phyloP scores from a whole-genome alignment of 2,797 vertebrate species.

The Muscicapa striata region DNA sequence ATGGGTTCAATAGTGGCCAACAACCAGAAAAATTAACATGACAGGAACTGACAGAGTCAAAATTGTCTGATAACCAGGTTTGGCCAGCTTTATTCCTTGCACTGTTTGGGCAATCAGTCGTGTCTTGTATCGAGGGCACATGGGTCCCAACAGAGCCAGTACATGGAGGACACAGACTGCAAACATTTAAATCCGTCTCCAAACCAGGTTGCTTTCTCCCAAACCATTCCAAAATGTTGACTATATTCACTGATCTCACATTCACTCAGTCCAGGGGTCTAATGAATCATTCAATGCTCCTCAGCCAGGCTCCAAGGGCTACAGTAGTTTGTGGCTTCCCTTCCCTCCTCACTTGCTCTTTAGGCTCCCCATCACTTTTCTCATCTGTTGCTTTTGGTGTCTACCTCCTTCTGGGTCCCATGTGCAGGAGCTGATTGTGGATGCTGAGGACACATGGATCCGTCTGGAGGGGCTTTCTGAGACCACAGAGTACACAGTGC shows the following conservation, averaged over 20 bases:
- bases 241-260: accelerated
- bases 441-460: constrained; percentile 97
- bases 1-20: neutral
- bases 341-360: constrained; percentile 23
- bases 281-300: neutral
- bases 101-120: neutral
- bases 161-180: neutral
- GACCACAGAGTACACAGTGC: constrained; percentile 90
- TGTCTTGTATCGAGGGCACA: accelerated
- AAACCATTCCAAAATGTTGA: neutral
- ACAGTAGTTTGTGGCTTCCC: neutral
- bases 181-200: neutral
- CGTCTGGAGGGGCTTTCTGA: constrained; percentile 92
- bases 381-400: neutral
- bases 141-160: neutral
- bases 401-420: neutral
- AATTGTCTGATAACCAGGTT: neutral
- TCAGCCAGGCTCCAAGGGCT: neutral
- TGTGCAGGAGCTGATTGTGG: constrained; percentile 92
- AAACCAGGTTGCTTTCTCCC: neutral
- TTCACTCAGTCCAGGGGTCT: neutral
- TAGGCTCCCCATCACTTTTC: neutral
- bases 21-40: neutral
- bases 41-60: neutral
- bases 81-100: neutral